Percentiles rank a stretch among this genome's conserved stretches.
Conservation (phyloP, 2,888 invertebrate species). For the Metallyticus violacea region DNA sequence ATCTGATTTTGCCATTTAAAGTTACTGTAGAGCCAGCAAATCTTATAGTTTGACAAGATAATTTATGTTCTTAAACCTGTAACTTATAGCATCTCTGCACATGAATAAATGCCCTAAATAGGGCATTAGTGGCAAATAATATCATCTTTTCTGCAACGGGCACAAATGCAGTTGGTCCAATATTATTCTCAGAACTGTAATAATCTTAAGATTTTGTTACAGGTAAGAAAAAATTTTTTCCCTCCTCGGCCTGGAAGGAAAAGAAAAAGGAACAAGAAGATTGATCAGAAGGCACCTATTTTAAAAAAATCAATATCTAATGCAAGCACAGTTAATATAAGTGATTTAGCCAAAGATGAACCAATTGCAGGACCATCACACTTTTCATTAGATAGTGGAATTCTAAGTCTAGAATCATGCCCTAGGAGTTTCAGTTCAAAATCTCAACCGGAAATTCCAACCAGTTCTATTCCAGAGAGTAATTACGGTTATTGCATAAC, state of each 20-base stretch:
- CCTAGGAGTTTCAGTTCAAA: neutral
- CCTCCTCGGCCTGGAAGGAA: neutral
- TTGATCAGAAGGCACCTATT: neutral
- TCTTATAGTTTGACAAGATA: no score
- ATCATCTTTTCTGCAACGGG: no score
- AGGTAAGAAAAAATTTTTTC: neutral
- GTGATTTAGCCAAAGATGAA: neutral
- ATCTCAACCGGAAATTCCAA: neutral
- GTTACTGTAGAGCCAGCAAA: no score
- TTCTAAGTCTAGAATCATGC: neutral
- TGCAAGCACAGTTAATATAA: neutral
- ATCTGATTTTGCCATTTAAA: no score
- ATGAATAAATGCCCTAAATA: no score
- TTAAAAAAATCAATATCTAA: neutral
- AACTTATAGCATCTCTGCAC: no score
- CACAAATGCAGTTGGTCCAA: no score
- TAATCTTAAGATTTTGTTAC: neutral
- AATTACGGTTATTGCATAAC: conserved; percentile 54
- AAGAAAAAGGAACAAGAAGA: neutral
- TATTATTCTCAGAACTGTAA: no score
- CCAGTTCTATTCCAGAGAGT: neutral
- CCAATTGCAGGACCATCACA: neutral
- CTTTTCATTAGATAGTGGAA: neutral
- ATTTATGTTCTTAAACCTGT: no score
- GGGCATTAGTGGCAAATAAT: no score